Conservation (phyloP, 2,113 vertebrate species). For the Petrocephalus microphthalmus region DNA sequence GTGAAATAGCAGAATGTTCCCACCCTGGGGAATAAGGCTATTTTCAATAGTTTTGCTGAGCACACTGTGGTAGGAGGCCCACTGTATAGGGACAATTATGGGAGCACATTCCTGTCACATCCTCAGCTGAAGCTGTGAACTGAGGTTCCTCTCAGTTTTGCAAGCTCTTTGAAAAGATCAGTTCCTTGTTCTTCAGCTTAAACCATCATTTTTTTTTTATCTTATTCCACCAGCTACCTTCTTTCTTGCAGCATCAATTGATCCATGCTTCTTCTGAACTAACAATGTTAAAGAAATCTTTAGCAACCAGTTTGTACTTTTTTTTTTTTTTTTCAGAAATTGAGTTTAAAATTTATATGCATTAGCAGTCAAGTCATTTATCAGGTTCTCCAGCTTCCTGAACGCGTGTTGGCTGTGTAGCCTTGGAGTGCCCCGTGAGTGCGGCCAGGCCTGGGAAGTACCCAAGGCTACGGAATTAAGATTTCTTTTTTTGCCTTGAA, state of each 20-base stretch:
- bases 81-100: neutral
- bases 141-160: conserved; percentile 1
- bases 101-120: neutral
- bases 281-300: neutral
- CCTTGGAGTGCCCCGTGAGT: neutral
- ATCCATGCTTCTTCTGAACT: neutral
- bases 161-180: neutral
- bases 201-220: conserved; percentile 8
- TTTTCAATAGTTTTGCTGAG: conserved; percentile 3
- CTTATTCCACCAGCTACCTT: neutral
- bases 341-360: neutral
- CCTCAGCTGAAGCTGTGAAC: neutral
- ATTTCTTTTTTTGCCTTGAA: neutral
- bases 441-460: neutral
- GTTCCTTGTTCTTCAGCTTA: neutral
- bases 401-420: neutral
- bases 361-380: neutral
- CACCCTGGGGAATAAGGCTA: neutral
- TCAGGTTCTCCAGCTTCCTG: neutral
- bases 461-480: neutral
- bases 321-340: neutral
- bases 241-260: neutral
- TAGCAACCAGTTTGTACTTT: neutral
- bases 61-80: conserved; percentile 3
- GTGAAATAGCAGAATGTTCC: conserved; percentile 9